phyloP scores from a whole-genome alignment of 2,113 vertebrate species.

The Apteryx owenii region DNA sequence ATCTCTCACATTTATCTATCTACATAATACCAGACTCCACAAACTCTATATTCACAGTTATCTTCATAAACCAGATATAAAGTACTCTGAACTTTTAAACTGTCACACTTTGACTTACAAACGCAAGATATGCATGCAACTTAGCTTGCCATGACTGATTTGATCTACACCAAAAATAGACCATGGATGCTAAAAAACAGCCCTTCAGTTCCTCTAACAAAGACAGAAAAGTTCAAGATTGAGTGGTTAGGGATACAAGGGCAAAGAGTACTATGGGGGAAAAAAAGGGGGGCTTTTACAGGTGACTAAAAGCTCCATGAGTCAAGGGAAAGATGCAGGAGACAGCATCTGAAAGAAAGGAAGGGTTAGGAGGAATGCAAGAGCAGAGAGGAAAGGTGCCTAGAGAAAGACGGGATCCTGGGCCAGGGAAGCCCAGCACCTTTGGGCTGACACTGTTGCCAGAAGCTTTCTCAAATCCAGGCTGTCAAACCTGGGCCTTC shows the following conservation, averaged over 20 bases:
- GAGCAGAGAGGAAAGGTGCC: background rate
- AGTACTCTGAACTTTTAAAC: background rate
- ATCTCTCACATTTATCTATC: background rate
- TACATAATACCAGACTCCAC: background rate
- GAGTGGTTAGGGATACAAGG: background rate
- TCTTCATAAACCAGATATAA: rapidly evolving
- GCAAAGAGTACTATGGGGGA: background rate
- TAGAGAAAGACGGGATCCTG: too few relatives aligned
- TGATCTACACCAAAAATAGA: background rate
- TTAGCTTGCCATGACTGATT: background rate
- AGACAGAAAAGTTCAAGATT: background rate
- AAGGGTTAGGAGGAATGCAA: background rate
- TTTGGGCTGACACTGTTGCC: background rate
- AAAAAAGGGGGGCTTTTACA: background rate
- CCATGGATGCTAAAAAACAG: background rate
- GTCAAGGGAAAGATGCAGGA: background rate
- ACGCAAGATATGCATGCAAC: background rate
- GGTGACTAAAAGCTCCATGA: too few relatives aligned
- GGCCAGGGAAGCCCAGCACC: background rate
- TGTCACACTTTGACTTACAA: background rate
- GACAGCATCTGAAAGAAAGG: background rate
- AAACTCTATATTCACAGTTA: background rate
- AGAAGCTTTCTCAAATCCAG: background rate
- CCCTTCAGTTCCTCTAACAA: background rate
- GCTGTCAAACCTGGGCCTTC: background rate